These are phyloP conservation scores for Hydropsyche tenuis DNA, from an alignment of 1,140 invertebrate species.

Conservation along the genomic window DNA sequence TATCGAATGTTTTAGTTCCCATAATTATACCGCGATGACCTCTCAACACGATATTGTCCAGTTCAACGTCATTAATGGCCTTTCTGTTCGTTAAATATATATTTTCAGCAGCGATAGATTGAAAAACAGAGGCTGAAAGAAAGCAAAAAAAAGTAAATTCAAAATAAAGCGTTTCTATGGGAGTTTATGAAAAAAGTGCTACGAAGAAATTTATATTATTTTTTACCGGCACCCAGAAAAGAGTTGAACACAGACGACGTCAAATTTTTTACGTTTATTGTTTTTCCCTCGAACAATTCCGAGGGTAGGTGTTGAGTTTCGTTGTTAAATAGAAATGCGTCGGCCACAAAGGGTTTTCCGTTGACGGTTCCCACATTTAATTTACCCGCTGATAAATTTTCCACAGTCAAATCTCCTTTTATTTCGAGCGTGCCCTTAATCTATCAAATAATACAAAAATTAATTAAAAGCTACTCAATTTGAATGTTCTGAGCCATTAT, in stretches of 20 bases:
- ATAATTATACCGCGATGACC: constrained; percentile 37
- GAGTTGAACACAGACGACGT: constrained; percentile 39
- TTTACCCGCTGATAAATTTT: constrained; percentile 28
- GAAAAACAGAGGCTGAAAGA: constrained; percentile 36
- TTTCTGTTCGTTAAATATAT: constrained; percentile 30
- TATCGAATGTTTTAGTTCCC: constrained; percentile 47
- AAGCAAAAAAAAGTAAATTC: background rate
- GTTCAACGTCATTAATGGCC: constrained; percentile 44
- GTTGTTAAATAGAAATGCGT: constrained; percentile 40
- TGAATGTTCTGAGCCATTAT: no score
- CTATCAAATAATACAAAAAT: constrained; percentile 28
- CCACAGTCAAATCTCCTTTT: constrained; percentile 39
- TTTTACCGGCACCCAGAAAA: constrained; percentile 38
- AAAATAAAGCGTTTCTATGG: background rate
- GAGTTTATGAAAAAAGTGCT: background rate
- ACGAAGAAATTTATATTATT: no score
- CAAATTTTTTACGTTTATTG: constrained; percentile 34
- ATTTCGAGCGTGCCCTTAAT: constrained; percentile 35
- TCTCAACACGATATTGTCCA: constrained; percentile 38
- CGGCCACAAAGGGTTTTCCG: constrained; percentile 35
- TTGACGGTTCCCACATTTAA: constrained; percentile 42
- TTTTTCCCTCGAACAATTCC: constrained; percentile 33
- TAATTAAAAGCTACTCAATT: no score
- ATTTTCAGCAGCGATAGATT: constrained; percentile 36
- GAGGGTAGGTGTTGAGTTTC: constrained; percentile 38